Percentiles rank a stretch among this genome's conserved stretches.
Evolutionary conservation across 2,888 invertebrate species (phyloP).

Genomic region (Limnephilus lunatus): DNA sequence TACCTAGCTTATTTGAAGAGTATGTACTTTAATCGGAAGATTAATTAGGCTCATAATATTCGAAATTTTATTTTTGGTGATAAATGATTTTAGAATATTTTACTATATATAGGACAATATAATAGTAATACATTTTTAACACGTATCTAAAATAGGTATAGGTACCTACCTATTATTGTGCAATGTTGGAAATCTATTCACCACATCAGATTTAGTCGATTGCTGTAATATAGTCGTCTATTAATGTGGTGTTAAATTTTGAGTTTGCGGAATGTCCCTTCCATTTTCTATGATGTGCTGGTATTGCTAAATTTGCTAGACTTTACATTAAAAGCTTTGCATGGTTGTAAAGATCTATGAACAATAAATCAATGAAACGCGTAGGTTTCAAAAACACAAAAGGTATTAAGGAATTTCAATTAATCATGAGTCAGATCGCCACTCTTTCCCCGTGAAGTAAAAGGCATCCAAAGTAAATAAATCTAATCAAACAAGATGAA

Average conservation of each 20-base stretch:
- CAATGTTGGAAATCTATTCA: not conserved
- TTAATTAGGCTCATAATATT: no score
- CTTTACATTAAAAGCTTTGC: not conserved
- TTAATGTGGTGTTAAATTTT: not conserved
- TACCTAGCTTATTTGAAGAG: no score
- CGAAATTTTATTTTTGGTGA: no score
- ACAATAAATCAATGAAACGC: not conserved
- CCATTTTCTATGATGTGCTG: not conserved
- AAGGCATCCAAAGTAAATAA: not conserved
- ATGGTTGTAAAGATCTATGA: not conserved
- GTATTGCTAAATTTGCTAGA: no score
- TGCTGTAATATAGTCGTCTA: not conserved
- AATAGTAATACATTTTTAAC: no score
- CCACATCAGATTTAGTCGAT: not conserved
- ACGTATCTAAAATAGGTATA: no score
- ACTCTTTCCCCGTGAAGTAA: not conserved
- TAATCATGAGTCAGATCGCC: not conserved
- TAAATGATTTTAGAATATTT: no score
- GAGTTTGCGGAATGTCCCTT: not conserved
- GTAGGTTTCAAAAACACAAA: not conserved
- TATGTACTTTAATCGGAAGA: no score
- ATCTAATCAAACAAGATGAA: not conserved
- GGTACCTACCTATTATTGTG: not conserved
- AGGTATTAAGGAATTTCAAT: not conserved
- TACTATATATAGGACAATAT: no score